Percentiles rank a stretch among this genome's conserved stretches.
Conservation (phyloP, 2,888 invertebrate genomes). For the Cephus runcator region DNA sequence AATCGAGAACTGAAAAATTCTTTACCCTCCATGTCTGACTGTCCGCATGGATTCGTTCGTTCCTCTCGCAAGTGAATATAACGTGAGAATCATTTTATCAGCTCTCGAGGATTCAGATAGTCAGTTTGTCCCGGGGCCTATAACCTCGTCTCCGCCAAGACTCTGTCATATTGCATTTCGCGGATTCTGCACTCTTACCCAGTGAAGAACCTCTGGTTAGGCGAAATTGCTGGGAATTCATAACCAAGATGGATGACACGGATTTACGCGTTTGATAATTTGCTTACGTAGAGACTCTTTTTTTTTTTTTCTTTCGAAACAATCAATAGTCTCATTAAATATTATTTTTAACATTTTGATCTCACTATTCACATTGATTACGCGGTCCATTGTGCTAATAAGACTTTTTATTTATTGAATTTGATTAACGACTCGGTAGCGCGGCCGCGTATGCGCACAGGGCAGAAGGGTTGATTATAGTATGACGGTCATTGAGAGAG, state of each 20-base stretch:
- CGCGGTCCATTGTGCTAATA: background rate
- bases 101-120: constrained; percentile 39
- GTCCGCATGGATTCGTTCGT: background rate
- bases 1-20: background rate
- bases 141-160: constrained; percentile 47
- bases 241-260: background rate
- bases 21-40: background rate
- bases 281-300: background rate
- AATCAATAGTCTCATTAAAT: background rate
- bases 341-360: background rate
- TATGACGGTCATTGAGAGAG: constrained; percentile 9
- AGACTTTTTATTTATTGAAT: background rate
- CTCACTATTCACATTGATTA: background rate
- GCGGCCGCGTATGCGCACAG: background rate
- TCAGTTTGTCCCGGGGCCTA: constrained; percentile 39
- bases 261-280: background rate
- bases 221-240: background rate
- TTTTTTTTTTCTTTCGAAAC: background rate
- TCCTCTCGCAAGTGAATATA: constrained; percentile 11
- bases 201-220: constrained; percentile 13
- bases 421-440: background rate
- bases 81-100: constrained; percentile 52
- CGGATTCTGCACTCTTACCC: constrained; percentile 42
- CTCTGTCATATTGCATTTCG: constrained; percentile 51
- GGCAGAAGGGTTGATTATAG: background rate